These are phyloP conservation scores for Magallana ariakensis DNA, from an alignment of 1,140 invertebrate genomes.

Conservation along the genomic window DNA sequence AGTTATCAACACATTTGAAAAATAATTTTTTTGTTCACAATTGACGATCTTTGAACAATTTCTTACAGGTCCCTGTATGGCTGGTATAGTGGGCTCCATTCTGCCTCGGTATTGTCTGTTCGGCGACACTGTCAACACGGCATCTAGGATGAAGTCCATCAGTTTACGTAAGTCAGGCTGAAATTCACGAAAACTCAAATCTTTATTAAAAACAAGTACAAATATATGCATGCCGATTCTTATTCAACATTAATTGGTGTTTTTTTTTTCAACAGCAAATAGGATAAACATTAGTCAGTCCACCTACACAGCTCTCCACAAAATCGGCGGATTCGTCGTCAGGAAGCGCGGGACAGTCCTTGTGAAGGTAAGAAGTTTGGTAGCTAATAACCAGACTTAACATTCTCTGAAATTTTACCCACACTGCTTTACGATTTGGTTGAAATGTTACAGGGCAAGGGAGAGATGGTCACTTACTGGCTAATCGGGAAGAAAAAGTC, in stretches of 20 bases:
- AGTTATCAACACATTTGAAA: neutral
- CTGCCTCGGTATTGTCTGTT: conserved; percentile 59
- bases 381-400: neutral
- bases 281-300: conserved; percentile 58
- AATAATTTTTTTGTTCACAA: no score
- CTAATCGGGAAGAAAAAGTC: conserved; percentile 47
- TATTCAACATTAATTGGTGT: no score
- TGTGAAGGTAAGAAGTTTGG: conserved; percentile 55
- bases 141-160: conserved; percentile 54
- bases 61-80: conserved; percentile 39
- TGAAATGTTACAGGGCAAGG: conserved; percentile 57
- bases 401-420: no score
- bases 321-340: conserved; percentile 52
- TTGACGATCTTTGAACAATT: no score
- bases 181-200: neutral
- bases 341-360: conserved; percentile 50
- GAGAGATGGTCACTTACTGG: conserved; percentile 65
- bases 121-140: conserved; percentile 59
- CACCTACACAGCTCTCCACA: conserved; percentile 55
- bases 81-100: conserved; percentile 53
- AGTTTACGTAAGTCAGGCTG: conserved; percentile 38
- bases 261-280: conserved; percentile 50
- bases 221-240: no score
- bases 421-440: no score
- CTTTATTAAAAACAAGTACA: no score